Evolutionary conservation across 2,113 vertebrate genomes (phyloP).

Genomic region (Lipophrys pholis): DNA sequence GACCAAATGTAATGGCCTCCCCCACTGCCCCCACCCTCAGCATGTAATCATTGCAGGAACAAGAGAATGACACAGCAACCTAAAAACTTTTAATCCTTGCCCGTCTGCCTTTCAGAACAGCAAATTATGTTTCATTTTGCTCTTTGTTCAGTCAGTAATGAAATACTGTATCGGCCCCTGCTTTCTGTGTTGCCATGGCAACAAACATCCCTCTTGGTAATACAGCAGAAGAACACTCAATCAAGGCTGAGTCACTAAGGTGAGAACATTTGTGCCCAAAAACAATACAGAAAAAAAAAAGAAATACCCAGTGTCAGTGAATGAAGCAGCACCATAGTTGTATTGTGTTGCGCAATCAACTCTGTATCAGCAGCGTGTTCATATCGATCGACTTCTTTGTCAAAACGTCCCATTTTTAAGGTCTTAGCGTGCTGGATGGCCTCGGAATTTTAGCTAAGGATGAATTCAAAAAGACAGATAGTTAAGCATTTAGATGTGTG

Average conservation of each 20-base stretch:
- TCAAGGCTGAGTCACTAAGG: slow-evolving; percentile 41
- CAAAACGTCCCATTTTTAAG: neutral
- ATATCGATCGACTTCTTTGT: neutral
- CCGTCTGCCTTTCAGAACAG: slow-evolving; percentile 41
- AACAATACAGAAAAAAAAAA: slow-evolving; percentile 27
- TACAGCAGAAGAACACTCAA: slow-evolving; percentile 56
- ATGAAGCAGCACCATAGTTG: neutral
- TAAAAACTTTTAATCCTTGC: slow-evolving; percentile 44
- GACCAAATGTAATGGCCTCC: neutral
- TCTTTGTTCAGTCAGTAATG: slow-evolving; percentile 64
- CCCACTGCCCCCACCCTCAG: neutral
- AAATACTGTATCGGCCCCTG: slow-evolving; percentile 50
- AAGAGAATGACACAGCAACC: slow-evolving; percentile 21
- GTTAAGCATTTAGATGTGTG: neutral
- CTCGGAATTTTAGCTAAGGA: neutral
- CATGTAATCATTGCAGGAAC: slow-evolving; percentile 21
- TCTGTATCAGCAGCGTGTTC: neutral
- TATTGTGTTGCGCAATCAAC: neutral
- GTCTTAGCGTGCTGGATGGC: neutral
- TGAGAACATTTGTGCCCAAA: slow-evolving; percentile 28
- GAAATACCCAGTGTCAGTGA: neutral
- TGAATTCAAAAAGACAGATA: neutral
- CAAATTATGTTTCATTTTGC: slow-evolving; percentile 60
- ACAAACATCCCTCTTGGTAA: slow-evolving; percentile 59
- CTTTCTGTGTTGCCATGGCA: slow-evolving; percentile 68